Base-by-base conservation (phyloP, 2,113 vertebrate genomes). In the Carassius carassius region DNA sequence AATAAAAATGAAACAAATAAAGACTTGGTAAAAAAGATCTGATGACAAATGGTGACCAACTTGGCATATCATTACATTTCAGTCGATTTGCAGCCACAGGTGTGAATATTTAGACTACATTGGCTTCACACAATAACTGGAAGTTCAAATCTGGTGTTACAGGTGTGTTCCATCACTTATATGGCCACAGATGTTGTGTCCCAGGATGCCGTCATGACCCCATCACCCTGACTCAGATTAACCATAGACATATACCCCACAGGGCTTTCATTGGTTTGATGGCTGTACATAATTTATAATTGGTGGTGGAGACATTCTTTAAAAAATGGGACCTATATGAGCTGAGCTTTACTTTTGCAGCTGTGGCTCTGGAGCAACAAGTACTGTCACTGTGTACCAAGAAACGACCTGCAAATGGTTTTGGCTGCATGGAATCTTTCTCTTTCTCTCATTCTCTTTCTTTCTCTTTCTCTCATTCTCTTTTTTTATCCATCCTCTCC, bases 401-500 rank as follows among this genome's bases (percentile, higher is more conserved):
- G 37, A 77, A 72, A 78, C 49, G n/a, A 76, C 23, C 83, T 44
- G 51, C 81, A 37, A 65, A 75, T 69, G 60, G 32, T 58, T 82
- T 86, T 82, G 78, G 70, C 67, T n/a, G 16, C 23, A 19, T 32
- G 19, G 16, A 29, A 67, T 81, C 23, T 49, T 17, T 72, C 11
- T n/a, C 12, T 81, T 49, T 81, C 19, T 67, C 35, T 82, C 72
- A 62, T 29, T 81, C 17, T 80, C 76, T 65, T 41, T 47, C 79
- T 49, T 17, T 72, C 11, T n/a, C 12, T 81, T 49, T 81, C 19
- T 67, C 35, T 82, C 72, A 62, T 29, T 81, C 17, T 80, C 76
- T n/a, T 41, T 77, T 13, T 69, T 78, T 25, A 80, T 74, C 65
- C 56, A 84, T 67, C 70, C n/a, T 79, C 81, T 81, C 84, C 81